A percentile compares a stretch with the other conserved stretches of the same genome.
Evolutionary conservation across 2,113 vertebrate species (phyloP).

Genomic region (Onychorhynchus coronatus): DNA sequence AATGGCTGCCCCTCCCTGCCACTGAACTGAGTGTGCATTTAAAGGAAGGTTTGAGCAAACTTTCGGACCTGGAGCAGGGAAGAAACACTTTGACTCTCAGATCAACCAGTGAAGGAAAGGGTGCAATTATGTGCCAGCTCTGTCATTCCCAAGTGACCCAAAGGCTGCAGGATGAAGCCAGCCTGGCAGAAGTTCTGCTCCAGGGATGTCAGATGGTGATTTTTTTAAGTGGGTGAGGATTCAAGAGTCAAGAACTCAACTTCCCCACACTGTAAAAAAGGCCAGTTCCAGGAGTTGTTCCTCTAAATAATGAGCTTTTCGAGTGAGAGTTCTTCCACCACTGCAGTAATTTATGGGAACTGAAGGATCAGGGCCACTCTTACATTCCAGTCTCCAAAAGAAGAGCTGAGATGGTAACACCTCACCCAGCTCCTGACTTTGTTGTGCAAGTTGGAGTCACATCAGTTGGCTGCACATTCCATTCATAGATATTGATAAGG

Average conservation of each 20-base stretch:
- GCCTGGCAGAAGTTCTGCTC: neutral
- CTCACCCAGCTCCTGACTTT: neutral
- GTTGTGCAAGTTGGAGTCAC: neutral
- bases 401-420: fast-evolving
- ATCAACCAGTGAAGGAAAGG: neutral
- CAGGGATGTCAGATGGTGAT: neutral
- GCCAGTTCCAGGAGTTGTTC: neutral
- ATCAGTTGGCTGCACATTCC: neutral
- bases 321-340: neutral
- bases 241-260: neutral
- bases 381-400: neutral
- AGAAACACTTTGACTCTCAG: neutral
- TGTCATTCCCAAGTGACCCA: neutral
- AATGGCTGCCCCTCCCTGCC: neutral
- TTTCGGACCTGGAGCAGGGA: neutral
- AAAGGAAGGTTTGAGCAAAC: neutral
- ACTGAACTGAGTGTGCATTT: neutral
- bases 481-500: neutral
- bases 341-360: neutral
- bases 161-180: neutral
- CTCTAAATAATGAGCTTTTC: neutral
- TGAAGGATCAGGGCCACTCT: neutral
- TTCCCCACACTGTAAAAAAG: neutral
- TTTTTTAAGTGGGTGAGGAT: neutral
- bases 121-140: neutral